Base-by-base conservation (phyloP, 2,888 invertebrate species). In the Scrobipalpa atriplicella region DNA sequence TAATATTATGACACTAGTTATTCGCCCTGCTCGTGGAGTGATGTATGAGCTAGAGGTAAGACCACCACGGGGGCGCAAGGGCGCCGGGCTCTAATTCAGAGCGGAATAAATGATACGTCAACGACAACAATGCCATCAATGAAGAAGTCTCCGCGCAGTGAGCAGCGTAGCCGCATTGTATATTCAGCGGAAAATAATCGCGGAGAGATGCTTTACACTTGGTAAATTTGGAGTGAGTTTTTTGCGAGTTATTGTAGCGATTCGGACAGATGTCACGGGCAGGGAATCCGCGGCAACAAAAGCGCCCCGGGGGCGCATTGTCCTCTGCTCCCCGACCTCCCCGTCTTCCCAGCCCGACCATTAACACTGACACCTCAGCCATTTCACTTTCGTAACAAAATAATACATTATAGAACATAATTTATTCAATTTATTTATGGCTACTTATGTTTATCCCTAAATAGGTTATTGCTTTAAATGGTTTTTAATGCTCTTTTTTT, bases 191-290 rank as follows among this genome's bases (percentile, higher is more conserved):
- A 85, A 87, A 87, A 89, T 86, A 84, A 85, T 85, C 82, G 82
- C 75, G 76, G 71, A 75, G 80, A 80, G 78, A 74, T 76, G 85
- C 83, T 88, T 82, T 84, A 83, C 84, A 86, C 79, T 87, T 85
- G 82, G 83, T 83, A 80, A 88, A 85, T 87, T 89, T 84, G 77
- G 79, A 85, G 86, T 83, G 85, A 85, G 81, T 91, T 92, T 92
- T 91, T 91, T 92, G 90, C 87, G 83, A 85, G 87, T 89, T 90
- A 90, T 90, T 90, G 91, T 90, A 85, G 87, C 90, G 76, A 85
- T 84, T 88, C 86, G 92, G 92, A 90, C 92, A 92, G 92, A 92
- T 92, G 92, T 92, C 92, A 89, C 86, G 81, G 85, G 75, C 92
- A 91, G 89, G 84, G 88, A 84, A 83, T 85, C 84, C 82, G 78